Conservation (phyloP, 2,797 vertebrate genomes). For the Crax fasciolata region DNA sequence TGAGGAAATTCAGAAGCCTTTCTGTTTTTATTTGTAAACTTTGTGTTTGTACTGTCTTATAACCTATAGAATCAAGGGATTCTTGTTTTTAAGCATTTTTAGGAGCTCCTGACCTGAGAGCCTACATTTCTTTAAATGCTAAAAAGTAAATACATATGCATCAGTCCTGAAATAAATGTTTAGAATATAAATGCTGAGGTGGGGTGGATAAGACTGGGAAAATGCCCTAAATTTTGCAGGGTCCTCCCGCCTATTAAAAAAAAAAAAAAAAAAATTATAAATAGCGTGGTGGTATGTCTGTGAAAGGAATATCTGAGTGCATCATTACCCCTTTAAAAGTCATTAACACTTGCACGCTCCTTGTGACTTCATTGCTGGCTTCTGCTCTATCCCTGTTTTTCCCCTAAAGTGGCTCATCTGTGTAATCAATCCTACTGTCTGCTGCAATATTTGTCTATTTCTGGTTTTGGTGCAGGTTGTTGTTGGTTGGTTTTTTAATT, state of each 20-base stretch:
- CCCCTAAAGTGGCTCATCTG: not conserved
- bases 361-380: not conserved
- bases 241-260: not conserved
- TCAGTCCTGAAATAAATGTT: not conserved
- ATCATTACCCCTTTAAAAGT: not conserved
- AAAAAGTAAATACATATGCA: not conserved
- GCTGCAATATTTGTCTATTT: fast-evolving
- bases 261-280: not conserved
- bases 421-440: not conserved
- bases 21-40: not conserved
- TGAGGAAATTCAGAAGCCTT: not conserved
- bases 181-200: constrained; percentile 1
- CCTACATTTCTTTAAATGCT: not conserved
- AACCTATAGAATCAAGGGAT: not conserved
- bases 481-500: not conserved
- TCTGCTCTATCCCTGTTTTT: not conserved
- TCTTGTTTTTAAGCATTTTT: not conserved
- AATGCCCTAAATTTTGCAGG: not conserved
- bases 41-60: not conserved
- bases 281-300: not conserved
- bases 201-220: not conserved
- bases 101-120: not conserved
- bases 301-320: not conserved
- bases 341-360: not conserved
- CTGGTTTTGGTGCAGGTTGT: fast-evolving